Evolutionary conservation across 2,113 vertebrate species (phyloP), one percentile per base, ranked within the genome.

Genomic region (Aleadryas rufinucha): DNA sequence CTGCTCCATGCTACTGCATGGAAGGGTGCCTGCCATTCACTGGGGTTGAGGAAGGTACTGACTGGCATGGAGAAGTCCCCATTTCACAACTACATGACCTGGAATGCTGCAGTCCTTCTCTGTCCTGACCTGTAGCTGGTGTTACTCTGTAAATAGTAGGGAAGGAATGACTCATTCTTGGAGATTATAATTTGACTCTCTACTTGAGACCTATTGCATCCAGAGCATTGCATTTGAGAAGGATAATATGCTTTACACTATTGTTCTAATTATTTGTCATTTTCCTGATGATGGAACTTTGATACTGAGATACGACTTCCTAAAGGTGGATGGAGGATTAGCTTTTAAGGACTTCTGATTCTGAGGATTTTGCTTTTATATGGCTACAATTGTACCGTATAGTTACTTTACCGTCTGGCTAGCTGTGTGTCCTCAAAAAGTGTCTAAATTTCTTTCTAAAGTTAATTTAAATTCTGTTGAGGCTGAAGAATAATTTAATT

Each of bases 321-420:
- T 84, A 63, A 75, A 61, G 50, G 16, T 56, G 20, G 17, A 33
- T 75, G 30, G 39, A 65, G 10, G 30, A 41, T 41, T 78, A 66
- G 20, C 6, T 78, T 92, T 84, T 68, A 71, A 78, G 47, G 42
- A 41, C 17, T 89, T 86, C 12, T 53, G 4, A 61, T 84, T 87
- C 18, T 52, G 65, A 79, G 41, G n/a, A 9, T 52, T 84, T 64
- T 89, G 13, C 16, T 82, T 82, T 82, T 57, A 22, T 87, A 31
- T 0, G 3, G 10, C 31, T 64, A 1, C 8, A 41, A 0, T 42
- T 59, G 13, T 79, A 57, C 18, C 2, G 0, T 68, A 13, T 60
- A 60, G 37, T 60, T 71, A 37, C n/a, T 84, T 66, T 60, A 49
- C 17, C 11, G 24, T 52, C n/a, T 3, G 2, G 2, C 42, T 74